Evolutionary conservation across 2,888 invertebrate species (phyloP), one percentile per base, ranked within the genome.

Genomic region (Drosophila glabriapex): DNA sequence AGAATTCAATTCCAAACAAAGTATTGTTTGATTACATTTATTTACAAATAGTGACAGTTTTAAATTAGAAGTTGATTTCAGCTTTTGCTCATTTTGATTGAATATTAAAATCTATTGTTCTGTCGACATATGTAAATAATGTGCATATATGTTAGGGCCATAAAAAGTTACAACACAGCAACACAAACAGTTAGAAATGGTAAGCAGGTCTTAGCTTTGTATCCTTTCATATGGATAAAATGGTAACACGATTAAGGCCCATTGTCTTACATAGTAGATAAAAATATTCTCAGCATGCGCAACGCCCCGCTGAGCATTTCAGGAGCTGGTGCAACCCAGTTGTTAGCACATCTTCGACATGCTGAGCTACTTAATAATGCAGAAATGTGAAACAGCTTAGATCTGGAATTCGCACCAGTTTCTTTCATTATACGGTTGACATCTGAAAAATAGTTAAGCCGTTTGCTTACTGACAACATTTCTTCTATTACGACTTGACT

Each of bases 341-440:
- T 88, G 85, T 85, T 81, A 83, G 81, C 79, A 85, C 88, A 81
- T 88, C 83, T 72, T 68, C 78, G 74, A 72, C 81, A 79, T 75
- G 77, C 73, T 72, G 73, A 70, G 83, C 82, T 69, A 85, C 83
- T 83, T 85, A 83, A 88, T 83, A 86, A 88, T 88, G 88, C 88
- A 83, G 74, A 83, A 81, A 83, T 80, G 86, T 81, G 71, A 73
- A 65, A 58, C 58, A 75, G 72, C 79, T 67, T 64, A 77, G 73
- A 83, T 81, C 61, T 58, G 2, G 58, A 79, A 67, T 69, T 67
- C 55, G 55, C 63, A 83, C 56, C 70, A 64, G 78, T 52, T 75
- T 65, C 50, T 67, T 62, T 65, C 85, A 83, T 88, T 88, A 46
- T 25, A 16, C 22, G 46, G 16, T 25, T 46, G 46, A 46, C 46